Evolutionary conservation across 1,140 invertebrate genomes (phyloP).

Genomic region (Condylostylus longicornis): DNA sequence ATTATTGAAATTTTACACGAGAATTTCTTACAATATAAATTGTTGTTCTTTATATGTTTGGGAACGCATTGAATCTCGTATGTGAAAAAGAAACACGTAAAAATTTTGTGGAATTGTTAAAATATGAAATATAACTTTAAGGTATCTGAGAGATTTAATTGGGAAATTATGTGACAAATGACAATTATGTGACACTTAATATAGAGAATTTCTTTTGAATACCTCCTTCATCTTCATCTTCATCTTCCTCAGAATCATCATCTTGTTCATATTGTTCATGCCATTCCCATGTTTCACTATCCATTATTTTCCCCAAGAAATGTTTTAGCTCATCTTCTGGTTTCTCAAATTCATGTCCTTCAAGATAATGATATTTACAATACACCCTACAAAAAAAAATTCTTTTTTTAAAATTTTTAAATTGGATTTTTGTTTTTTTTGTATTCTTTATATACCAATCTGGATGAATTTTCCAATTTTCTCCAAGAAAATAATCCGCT

Average conservation of each 20-base stretch:
- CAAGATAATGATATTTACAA: conserved; percentile 71
- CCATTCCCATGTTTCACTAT: conserved; percentile 41
- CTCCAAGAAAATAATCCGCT: conserved; percentile 47
- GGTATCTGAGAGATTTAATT: too few relatives aligned
- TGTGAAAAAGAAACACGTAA: too few relatives aligned
- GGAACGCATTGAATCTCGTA: too few relatives aligned
- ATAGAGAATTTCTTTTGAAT: too few relatives aligned
- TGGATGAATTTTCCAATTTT: conserved; percentile 73
- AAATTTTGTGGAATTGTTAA: too few relatives aligned
- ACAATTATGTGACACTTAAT: too few relatives aligned
- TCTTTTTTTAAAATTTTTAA: not conserved
- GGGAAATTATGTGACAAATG: too few relatives aligned
- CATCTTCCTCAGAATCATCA: conserved; percentile 16
- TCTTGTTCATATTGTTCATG: conserved; percentile 37
- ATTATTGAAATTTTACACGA: too few relatives aligned
- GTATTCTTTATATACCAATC: conserved; percentile 46
- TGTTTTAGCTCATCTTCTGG: conserved; percentile 59
- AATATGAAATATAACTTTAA: too few relatives aligned
- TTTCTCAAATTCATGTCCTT: conserved; percentile 50
- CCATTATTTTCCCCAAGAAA: conserved; percentile 53
- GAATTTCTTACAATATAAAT: too few relatives aligned
- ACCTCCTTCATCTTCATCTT: conserved; percentile 20
- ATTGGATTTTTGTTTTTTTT: not conserved
- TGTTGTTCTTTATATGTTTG: too few relatives aligned
- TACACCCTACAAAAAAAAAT: conserved; percentile 46